These are phyloP conservation scores for Drosophila phalerata DNA, from an alignment of 2,888 invertebrate species.

Conservation along the genomic window DNA sequence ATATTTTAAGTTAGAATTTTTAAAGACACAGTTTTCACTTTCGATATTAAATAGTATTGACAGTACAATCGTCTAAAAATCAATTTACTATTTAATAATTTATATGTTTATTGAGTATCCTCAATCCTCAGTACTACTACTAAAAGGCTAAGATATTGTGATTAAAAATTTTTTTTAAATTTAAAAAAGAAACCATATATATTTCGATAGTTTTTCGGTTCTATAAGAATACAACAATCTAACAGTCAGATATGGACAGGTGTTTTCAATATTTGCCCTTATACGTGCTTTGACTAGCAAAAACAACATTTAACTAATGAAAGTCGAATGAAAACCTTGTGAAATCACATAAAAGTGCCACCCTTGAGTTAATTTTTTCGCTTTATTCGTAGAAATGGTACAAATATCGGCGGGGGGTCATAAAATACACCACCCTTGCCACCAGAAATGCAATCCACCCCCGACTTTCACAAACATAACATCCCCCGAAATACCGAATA, in stretches of 20 bases:
- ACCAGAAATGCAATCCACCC: constrained; percentile 41
- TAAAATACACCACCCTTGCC: constrained; percentile 40
- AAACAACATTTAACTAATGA: constrained; percentile 13
- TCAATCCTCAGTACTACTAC: too few species aligned
- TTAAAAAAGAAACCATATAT: too few species aligned
- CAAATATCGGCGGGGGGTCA: constrained; percentile 43
- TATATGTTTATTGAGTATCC: too few species aligned
- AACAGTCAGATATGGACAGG: constrained; percentile 10
- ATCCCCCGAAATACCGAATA: constrained; percentile 31
- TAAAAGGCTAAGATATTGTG: too few species aligned
- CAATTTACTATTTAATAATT: too few species aligned
- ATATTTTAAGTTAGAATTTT: too few species aligned
- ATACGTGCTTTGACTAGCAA: constrained; percentile 3
- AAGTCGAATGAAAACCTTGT: constrained; percentile 29
- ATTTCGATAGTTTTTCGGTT: background rate
- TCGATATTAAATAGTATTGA: too few species aligned
- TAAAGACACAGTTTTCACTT: too few species aligned
- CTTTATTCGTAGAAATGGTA: constrained; percentile 33
- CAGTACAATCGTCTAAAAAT: too few species aligned
- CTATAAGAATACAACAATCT: background rate
- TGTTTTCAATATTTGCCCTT: constrained; percentile 22
- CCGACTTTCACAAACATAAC: constrained; percentile 39
- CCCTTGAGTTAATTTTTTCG: constrained; percentile 40
- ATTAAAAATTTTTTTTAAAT: too few species aligned
- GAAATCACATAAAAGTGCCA: constrained; percentile 52